phyloP scores from a whole-genome alignment of 2,113 vertebrate species.

The Cyphomyrus plagiostoma region DNA sequence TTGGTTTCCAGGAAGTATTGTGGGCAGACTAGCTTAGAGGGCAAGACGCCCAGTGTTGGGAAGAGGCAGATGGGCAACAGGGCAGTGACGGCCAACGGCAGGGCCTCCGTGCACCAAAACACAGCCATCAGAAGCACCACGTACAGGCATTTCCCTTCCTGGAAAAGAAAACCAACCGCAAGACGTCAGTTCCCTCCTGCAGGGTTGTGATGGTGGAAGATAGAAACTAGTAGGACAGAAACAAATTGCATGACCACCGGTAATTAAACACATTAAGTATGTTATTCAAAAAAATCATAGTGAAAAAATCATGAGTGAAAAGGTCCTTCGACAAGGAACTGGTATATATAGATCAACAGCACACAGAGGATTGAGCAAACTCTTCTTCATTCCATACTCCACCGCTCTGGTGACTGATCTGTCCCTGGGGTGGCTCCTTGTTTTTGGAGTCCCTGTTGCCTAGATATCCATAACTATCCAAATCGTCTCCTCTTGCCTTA shows the following conservation, averaged over 20 bases:
- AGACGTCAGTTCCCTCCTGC: not conserved
- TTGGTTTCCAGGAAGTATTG: conserved; percentile 97
- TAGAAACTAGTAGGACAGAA: not conserved
- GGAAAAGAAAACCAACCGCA: conserved; percentile 18
- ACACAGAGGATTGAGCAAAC: not conserved
- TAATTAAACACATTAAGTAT: not conserved
- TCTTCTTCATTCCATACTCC: not conserved
- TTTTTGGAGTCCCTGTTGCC: not conserved
- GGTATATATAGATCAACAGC: not conserved
- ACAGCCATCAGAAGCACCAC: conserved; percentile 88
- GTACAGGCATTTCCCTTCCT: conserved; percentile 94
- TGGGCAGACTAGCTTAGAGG: conserved; percentile 79
- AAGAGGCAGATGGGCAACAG: conserved; percentile 90
- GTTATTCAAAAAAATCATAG: not conserved
- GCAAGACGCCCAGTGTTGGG: conserved; percentile 82
- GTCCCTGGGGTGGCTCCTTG: not conserved
- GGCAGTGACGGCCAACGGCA: conserved; percentile 87
- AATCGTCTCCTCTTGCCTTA: not conserved
- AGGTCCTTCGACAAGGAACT: not conserved
- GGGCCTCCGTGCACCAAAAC: conserved; percentile 92
- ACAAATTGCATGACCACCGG: not conserved
- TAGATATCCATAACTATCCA: not conserved
- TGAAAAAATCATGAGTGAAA: not conserved
- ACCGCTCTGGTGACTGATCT: not conserved
- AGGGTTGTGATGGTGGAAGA: not conserved